phyloP scores from a whole-genome alignment of 2,113 vertebrate species.

The Empidonax traillii region DNA sequence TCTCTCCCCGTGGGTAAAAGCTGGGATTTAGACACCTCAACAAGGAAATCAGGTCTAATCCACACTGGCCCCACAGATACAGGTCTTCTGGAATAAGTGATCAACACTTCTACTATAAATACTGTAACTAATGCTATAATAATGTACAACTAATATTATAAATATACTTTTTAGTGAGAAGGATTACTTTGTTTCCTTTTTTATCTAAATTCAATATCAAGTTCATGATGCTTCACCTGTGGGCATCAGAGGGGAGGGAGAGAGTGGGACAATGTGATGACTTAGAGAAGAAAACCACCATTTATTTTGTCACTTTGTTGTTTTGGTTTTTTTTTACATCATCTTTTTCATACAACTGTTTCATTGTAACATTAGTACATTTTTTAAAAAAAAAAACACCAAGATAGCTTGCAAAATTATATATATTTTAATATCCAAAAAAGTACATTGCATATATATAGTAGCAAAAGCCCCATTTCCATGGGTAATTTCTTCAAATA shows the following conservation, averaged over 20 bases:
- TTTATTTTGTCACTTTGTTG: slow-evolving; percentile 90
- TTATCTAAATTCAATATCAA: neutral
- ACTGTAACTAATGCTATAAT: neutral
- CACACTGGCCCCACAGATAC: neutral
- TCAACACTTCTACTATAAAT: neutral
- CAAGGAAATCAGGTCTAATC: neutral
- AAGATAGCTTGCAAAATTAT: slow-evolving; percentile 93
- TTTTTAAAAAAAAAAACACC: slow-evolving; percentile 62
- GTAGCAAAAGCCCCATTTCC: slow-evolving; percentile 82
- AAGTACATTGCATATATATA: slow-evolving; percentile 94
- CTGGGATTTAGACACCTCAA: neutral
- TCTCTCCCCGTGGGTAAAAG: neutral
- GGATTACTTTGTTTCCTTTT: neutral
- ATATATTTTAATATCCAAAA: slow-evolving; percentile 90
- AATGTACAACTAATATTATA: neutral
- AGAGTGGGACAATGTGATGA: slow-evolving; percentile 23
- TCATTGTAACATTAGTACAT: slow-evolving; percentile 83
- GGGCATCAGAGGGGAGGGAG: neutral
- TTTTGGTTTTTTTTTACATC: slow-evolving; percentile 77
- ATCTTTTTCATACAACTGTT: slow-evolving; percentile 80
- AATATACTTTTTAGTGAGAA: neutral
- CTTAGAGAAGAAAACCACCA: slow-evolving; percentile 79
- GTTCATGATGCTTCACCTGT: neutral
- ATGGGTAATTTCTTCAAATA: slow-evolving; percentile 63
- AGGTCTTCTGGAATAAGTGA: neutral